Evolutionary conservation across 2,888 invertebrate genomes (phyloP).

Genomic region (Ferrisia virgata): DNA sequence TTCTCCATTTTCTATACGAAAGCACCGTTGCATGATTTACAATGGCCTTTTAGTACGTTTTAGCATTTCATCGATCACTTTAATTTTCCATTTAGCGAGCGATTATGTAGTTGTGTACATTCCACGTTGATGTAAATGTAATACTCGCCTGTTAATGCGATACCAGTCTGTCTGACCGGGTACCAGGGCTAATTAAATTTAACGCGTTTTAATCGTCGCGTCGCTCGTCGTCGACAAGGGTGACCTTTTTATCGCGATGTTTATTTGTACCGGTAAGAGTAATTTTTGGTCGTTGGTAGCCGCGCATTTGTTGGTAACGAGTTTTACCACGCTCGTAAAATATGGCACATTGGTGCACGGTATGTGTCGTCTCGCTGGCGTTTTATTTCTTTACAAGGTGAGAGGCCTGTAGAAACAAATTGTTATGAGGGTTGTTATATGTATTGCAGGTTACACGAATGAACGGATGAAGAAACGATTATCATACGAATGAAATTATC

Average conservation of each 20-base stretch:
- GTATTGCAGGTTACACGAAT: no score
- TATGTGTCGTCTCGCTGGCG: background rate
- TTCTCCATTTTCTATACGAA: no score
- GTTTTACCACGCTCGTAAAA: background rate
- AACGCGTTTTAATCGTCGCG: background rate
- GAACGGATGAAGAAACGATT: background rate
- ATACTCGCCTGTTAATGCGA: background rate
- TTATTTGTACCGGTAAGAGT: background rate
- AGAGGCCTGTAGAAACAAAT: background rate
- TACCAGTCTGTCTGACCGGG: background rate
- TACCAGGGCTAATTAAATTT: background rate
- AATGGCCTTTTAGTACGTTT: no score
- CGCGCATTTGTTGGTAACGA: background rate
- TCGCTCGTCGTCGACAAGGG: background rate
- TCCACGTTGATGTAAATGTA: background rate
- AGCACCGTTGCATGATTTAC: no score
- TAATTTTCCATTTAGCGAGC: background rate
- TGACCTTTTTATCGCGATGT: slow-evolving; percentile 5
- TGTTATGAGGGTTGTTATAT: background rate
- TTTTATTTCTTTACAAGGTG: background rate
- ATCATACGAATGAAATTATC: background rate
- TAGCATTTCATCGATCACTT: background rate
- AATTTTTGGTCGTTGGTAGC: background rate
- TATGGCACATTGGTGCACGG: background rate
- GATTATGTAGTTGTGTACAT: no score